phyloP scores from a whole-genome alignment of 2,888 invertebrate genomes.

The Thysanoteuthis rhombus region DNA sequence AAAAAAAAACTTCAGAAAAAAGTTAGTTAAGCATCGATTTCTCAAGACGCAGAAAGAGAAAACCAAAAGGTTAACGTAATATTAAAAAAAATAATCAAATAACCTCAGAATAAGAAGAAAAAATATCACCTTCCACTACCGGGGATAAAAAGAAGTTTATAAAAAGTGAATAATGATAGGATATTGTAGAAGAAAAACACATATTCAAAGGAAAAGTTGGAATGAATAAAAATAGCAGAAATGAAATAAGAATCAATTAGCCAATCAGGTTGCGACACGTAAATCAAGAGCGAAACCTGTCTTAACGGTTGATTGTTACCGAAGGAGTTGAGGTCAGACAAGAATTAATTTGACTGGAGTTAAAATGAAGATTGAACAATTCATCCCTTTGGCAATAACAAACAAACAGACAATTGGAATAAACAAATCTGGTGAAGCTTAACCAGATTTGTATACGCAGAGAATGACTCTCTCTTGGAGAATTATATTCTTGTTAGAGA shows the following conservation, averaged over 20 bases:
- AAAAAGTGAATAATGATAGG: too few species aligned
- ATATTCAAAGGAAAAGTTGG: too few species aligned
- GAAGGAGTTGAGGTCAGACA: neutral
- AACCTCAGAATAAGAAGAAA: too few species aligned
- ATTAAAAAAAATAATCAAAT: too few species aligned
- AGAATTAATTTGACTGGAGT: neutral
- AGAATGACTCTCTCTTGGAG: neutral
- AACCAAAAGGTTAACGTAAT: neutral
- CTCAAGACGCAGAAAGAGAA: neutral
- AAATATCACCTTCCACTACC: too few species aligned
- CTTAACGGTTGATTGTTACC: neutral
- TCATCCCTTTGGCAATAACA: constrained; percentile 12
- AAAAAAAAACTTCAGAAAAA: too few species aligned
- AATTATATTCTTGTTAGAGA: neutral
- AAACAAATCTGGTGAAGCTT: neutral
- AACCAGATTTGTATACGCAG: neutral
- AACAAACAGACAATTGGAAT: neutral
- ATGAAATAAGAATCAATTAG: too few species aligned
- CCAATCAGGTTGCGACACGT: neutral
- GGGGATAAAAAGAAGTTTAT: too few species aligned
- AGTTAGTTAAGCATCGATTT: too few species aligned
- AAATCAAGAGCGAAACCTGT: neutral
- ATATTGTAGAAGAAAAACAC: too few species aligned
- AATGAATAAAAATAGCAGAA: too few species aligned
- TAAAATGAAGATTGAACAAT: neutral